Base-by-base conservation (phyloP, 2,888 invertebrate species). In the Mongoloraphidia duomilia region DNA sequence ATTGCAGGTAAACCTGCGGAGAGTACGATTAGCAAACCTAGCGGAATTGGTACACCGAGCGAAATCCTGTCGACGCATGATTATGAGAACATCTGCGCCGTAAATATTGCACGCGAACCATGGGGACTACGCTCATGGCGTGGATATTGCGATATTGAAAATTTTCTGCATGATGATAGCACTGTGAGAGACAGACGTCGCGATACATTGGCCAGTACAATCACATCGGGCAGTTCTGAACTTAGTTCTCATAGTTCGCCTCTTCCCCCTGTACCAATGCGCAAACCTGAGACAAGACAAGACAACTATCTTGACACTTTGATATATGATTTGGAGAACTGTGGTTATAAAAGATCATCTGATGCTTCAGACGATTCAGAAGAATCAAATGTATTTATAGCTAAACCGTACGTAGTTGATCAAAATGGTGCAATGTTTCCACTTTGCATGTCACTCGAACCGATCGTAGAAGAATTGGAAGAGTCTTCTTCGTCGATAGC, bases 41-140 rank as follows among this genome's bases (percentile, higher is more conserved):
- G 46, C 44, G 34, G 49, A 46, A 46, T 46, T 38, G 17, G 44
- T 51, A 45, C 46, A 49, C 36, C 42, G 48, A 71, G 77, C 39
- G 76, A 77, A 60, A 68, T 74, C 14, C 65, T 77, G 46, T 77
- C 78, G 6, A 74, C 78, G 44, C 79, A 79, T 57, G 79, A 80
- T 59, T 80, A 80, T 58, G 79, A 79, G 62, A 80, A 79, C 59
- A 73, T 79, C 54, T 78, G 78, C 59, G 77, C 79, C 2, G 71
- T 79, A 6, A 79, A 79, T 56, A 76, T 80, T 48, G 77, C 79
- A 3, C 66, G 79, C 52, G 79, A 78, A 60, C 75, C 76, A 12
- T 77, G 77, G 77, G 79, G 79, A 1, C 65, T 79, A 45, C 68
- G 79, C 40, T 78, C 78, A 36, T 80, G 79, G 79, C 74, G 74